Evolutionary conservation across 2,113 vertebrate species (phyloP).

Genomic region (Pterocles orientalis): DNA sequence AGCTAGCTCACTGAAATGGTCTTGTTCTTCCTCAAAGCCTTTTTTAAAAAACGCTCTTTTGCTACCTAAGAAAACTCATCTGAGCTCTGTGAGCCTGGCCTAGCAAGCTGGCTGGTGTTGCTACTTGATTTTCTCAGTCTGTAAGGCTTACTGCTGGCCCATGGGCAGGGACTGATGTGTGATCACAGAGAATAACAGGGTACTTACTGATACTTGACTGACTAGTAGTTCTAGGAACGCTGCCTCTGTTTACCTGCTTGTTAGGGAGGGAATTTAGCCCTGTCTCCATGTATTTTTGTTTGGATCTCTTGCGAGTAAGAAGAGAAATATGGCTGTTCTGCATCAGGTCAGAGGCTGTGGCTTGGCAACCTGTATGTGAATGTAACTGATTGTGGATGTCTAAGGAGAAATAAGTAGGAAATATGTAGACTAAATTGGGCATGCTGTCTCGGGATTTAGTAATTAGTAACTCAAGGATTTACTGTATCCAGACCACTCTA

Average conservation of each 20-base stretch:
- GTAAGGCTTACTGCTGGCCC: not conserved
- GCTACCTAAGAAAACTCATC: not conserved
- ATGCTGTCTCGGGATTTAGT: not conserved
- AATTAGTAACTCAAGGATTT: not conserved
- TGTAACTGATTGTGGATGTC: not conserved
- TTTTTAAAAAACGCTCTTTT: not conserved
- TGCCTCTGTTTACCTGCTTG: not conserved
- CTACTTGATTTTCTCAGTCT: not conserved
- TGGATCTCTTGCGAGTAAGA: not conserved
- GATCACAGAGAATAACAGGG: not conserved
- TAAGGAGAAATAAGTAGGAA: not conserved
- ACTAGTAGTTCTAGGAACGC: slow-evolving; percentile 12
- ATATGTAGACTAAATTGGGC: not conserved
- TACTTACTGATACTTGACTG: not conserved
- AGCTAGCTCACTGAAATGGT: not conserved
- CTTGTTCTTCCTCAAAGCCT: not conserved
- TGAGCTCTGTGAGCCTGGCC: not conserved
- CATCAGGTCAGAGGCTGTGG: not conserved
- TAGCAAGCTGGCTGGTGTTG: not conserved
- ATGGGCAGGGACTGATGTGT: not conserved
- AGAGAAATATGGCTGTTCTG: not conserved
- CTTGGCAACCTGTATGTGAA: not conserved
- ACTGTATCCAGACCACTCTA: not conserved
- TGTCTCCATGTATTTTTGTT: not conserved
- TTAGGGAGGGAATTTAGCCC: not conserved